phyloP scores from a whole-genome alignment of 1,140 invertebrate genomes.

The Danaus plexippus region DNA sequence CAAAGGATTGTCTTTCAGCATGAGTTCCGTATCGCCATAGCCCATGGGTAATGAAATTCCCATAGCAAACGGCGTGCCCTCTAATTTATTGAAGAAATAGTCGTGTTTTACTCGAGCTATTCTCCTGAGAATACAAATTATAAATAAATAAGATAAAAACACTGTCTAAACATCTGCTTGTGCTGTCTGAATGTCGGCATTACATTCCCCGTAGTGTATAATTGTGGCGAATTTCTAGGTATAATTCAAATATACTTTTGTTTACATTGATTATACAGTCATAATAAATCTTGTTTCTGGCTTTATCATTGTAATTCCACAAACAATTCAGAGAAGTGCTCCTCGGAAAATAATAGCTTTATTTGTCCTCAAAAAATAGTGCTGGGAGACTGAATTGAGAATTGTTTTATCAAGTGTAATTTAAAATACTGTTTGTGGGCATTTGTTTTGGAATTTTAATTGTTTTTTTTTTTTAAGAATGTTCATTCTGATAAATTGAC shows the following conservation, averaged over 20 bases:
- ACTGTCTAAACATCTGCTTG: too few relatives aligned
- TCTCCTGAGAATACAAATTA: constrained; percentile 71
- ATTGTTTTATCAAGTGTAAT: neutral
- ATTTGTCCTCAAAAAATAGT: too few relatives aligned
- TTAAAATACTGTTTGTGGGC: neutral
- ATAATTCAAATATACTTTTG: too few relatives aligned
- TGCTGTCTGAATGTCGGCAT: too few relatives aligned
- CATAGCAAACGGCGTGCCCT: constrained; percentile 89
- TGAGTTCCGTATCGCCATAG: constrained; percentile 84
- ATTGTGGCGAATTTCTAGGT: neutral
- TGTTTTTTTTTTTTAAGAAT: too few relatives aligned
- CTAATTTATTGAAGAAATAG: constrained; percentile 87
- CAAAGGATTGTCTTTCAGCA: constrained; percentile 74
- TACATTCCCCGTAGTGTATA: neutral
- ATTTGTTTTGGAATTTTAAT: neutral
- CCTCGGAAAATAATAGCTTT: too few relatives aligned
- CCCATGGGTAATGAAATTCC: constrained; percentile 83
- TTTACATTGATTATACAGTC: too few relatives aligned
- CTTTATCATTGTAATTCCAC: too few relatives aligned
- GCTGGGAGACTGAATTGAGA: too few relatives aligned
- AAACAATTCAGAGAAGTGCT: too few relatives aligned
- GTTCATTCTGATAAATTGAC: neutral
- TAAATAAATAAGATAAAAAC: too few relatives aligned
- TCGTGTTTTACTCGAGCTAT: constrained; percentile 85
- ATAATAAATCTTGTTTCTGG: too few relatives aligned